Base-by-base conservation (phyloP, 2,113 vertebrate genomes). In the Cyanoramphus novaezelandiae region DNA sequence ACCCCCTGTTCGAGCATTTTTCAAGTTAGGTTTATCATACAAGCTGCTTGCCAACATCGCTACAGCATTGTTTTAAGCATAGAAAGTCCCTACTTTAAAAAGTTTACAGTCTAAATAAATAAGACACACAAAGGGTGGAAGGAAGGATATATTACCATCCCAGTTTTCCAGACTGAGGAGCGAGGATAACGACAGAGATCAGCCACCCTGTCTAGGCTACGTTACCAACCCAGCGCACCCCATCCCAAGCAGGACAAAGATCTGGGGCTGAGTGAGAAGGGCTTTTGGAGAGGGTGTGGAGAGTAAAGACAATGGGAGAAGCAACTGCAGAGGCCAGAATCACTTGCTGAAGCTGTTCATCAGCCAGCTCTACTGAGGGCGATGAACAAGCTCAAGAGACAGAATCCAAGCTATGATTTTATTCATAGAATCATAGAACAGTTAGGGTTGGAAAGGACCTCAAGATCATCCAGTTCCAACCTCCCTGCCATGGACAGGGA, bases 71-170 rank as follows among this genome's bases (percentile, higher is more conserved):
- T 65, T 7, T 89, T 39, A 46, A 11, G 37, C 67, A 72, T 10
- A 39, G 72, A 86, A 94, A 95, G 86, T 12, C 19, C 18, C 68
- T 57, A 71, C 35, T 92, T 92, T 12, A 19, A 78, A n/a, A 93
- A 85, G 62, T 91, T 94, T 89, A 92, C 77, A 77, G 11, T 87
- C 90, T 74, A 93, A 96, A 92, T 79, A 96, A 95, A 91, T 87
- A 93, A 92, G 67, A 83, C 70, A 69, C 31, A 92, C 93, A 96
- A 97, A 96, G 37, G 74, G 91, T 91, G 88, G 91, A 96, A 96
- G 86, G 88, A 95, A 97, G 92, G 72, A 94, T 91, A 53, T 67
- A 76, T 55, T 85, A 63, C 49, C 86, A 92, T 76, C 88, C 77
- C 65, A 63, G 49, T 88, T 92, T 92, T 89, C 37, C 83, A 94